Evolutionary conservation across 2,888 invertebrate genomes (phyloP).

Genomic region (Drosophila birchii): DNA sequence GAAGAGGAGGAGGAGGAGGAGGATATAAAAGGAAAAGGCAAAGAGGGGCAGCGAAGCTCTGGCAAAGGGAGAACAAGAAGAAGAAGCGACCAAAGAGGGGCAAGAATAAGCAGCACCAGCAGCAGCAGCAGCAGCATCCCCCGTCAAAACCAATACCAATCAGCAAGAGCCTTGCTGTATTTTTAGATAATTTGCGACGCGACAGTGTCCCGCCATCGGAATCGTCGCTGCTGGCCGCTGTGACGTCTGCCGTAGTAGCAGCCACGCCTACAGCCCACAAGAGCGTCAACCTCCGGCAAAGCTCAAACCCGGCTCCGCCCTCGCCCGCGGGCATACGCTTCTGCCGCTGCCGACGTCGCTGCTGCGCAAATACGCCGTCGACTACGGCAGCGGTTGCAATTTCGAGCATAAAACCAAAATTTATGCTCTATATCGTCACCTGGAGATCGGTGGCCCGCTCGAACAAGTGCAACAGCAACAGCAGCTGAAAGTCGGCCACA

Average conservation of each 20-base stretch:
- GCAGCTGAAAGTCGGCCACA: conserved; percentile 74
- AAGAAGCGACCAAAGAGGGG: conserved; percentile 9
- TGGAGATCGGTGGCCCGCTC: conserved; percentile 77
- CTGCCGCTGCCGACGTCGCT: conserved; percentile 61
- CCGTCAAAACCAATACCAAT: conserved; percentile 27
- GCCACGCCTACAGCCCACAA: conserved; percentile 55
- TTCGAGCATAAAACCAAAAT: conserved; percentile 81
- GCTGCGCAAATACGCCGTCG: conserved; percentile 66
- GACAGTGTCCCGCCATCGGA: conserved; percentile 75
- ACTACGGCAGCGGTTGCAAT: conserved; percentile 74
- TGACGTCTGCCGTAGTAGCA: conserved; percentile 45
- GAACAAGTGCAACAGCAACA: conserved; percentile 81
- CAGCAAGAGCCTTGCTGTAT: conserved; percentile 73
- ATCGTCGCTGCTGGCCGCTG: conserved; percentile 56
- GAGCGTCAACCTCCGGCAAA: conserved; percentile 28
- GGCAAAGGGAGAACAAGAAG: conserved; percentile 2
- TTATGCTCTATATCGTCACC: conserved; percentile 79
- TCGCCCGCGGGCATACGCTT: conserved; percentile 54
- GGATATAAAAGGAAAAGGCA: not conserved
- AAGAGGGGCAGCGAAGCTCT: conserved; percentile 3
- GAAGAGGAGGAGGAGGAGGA: conserved; percentile 23
- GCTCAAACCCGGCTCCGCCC: conserved; percentile 26
- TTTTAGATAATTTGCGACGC: conserved; percentile 76
- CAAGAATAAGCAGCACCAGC: conserved; percentile 10
- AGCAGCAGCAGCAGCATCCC: conserved; percentile 35